Evolutionary conservation across 2,113 vertebrate species (phyloP).

Genomic region (Macrotus californicus): DNA sequence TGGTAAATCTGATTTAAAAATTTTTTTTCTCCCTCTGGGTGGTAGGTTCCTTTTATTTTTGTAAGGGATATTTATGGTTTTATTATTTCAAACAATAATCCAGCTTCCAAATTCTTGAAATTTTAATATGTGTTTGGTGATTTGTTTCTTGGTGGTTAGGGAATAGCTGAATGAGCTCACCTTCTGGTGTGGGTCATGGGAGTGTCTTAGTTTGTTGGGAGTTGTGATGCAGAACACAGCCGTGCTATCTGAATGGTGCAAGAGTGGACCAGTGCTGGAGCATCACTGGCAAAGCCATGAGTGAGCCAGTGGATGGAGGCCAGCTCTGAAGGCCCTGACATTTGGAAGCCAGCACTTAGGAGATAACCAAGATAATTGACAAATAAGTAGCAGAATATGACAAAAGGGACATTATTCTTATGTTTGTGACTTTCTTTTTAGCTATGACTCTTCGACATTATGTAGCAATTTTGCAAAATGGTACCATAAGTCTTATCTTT

Average conservation of each 20-base stretch:
- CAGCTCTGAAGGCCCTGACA: background rate
- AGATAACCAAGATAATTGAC: constrained; percentile 21
- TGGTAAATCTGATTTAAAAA: background rate
- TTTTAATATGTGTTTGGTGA: background rate
- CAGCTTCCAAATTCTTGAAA: background rate
- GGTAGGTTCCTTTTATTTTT: background rate
- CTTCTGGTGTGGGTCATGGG: background rate
- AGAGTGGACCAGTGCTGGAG: background rate
- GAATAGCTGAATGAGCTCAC: background rate
- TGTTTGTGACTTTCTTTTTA: constrained; percentile 29
- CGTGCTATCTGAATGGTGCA: background rate
- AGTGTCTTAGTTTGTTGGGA: background rate
- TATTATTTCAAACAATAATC: background rate
- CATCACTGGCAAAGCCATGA: background rate
- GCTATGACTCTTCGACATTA: constrained; percentile 12
- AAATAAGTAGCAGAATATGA: background rate
- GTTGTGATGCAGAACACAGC: background rate
- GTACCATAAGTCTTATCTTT: constrained; percentile 27
- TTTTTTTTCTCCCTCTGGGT: background rate
- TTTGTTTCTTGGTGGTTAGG: background rate
- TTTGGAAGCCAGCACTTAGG: constrained; percentile 27
- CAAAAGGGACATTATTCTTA: constrained; percentile 29
- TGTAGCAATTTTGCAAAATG: background rate
- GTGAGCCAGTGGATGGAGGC: background rate
- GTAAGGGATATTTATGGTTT: background rate